phyloP scores from a whole-genome alignment of 2,113 vertebrate species.

The Hucho hucho region DNA sequence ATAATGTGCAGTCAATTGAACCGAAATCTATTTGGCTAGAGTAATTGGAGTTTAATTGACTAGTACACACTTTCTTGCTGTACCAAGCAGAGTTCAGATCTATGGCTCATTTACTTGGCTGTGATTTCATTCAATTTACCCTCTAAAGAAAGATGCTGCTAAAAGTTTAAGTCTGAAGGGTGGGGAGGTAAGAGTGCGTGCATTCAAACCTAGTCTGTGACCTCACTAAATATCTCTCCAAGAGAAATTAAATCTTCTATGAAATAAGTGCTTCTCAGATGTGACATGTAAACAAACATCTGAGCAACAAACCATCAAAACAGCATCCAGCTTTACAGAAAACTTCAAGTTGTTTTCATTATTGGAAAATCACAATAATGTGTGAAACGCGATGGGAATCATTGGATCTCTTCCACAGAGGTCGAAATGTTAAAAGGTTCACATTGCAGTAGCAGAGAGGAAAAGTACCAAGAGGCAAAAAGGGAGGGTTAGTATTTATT shows the following conservation, averaged over 20 bases:
- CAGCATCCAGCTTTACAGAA: background rate
- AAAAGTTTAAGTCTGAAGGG: background rate
- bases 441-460: background rate
- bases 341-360: background rate
- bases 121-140: background rate
- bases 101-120: background rate
- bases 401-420: background rate
- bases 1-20: background rate
- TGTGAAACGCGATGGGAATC: background rate
- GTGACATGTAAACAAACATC: background rate
- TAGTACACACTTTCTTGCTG: background rate
- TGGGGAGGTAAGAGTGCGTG: background rate
- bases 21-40: background rate
- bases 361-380: background rate
- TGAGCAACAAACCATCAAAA: background rate
- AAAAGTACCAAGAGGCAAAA: background rate
- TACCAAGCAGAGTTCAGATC: background rate
- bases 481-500: background rate
- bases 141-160: background rate
- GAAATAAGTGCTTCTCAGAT: too few relatives aligned
- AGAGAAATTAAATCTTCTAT: too few relatives aligned
- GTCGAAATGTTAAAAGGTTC: background rate
- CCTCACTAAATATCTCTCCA: too few relatives aligned
- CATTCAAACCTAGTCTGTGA: background rate
- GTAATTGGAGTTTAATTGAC: background rate